Percentiles rank a stretch among this genome's conserved stretches.
Conservation (phyloP, 2,888 invertebrate species). For the Sarcophaga carnaria region DNA sequence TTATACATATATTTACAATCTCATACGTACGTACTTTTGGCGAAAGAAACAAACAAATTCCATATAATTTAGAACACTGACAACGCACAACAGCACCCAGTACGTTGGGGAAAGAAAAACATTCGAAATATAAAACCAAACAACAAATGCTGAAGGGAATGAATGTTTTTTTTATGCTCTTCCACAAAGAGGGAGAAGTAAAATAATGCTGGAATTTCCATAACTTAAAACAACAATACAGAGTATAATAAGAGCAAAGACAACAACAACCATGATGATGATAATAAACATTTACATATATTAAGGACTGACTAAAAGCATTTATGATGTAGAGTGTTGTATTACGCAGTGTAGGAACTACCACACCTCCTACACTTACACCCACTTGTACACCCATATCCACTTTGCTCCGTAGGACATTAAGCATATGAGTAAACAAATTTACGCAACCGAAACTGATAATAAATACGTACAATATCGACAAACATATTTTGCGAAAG, state of each 20-base stretch:
- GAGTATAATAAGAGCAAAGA: background rate
- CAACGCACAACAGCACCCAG: background rate
- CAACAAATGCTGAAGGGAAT: slow-evolving; percentile 38
- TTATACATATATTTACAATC: slow-evolving; percentile 48
- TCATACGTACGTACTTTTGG: background rate
- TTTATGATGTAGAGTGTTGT: slow-evolving; percentile 43
- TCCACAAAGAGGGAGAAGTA: background rate
- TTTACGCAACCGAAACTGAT: slow-evolving; percentile 55
- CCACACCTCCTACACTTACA: background rate
- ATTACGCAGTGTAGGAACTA: slow-evolving; percentile 26
- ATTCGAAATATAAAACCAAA: background rate
- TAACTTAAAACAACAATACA: slow-evolving; percentile 26
- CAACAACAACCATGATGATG: slow-evolving; percentile 48
- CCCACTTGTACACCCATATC: background rate
- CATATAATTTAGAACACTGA: slow-evolving; percentile 40
- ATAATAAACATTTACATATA: slow-evolving; percentile 66
- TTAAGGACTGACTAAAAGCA: slow-evolving; percentile 66
- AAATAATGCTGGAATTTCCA: slow-evolving; percentile 43
- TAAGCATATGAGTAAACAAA: slow-evolving; percentile 58
- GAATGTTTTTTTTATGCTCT: slow-evolving; percentile 9
- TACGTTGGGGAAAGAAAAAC: background rate
- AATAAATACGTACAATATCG: slow-evolving; percentile 37
- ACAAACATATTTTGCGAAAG: slow-evolving; percentile 19
- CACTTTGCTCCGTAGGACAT: background rate
- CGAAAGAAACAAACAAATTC: slow-evolving; percentile 20